Evolutionary conservation across 2,113 vertebrate genomes (phyloP).

Genomic region (Dascyllus trimaculatus): DNA sequence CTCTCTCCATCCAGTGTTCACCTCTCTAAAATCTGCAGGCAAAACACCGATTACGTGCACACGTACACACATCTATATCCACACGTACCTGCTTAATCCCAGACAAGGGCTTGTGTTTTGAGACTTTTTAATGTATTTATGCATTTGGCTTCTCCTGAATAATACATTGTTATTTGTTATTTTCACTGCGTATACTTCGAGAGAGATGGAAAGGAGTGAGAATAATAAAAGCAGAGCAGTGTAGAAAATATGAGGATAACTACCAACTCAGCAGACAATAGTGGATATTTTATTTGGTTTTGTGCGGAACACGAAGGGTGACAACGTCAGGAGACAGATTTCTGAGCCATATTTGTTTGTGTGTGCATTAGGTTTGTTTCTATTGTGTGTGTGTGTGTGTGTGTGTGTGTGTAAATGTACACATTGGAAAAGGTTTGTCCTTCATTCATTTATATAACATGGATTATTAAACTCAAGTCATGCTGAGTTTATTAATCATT

Average conservation of each 20-base stretch:
- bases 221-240: conserved; percentile 55
- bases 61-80: conserved; percentile 7
- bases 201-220: conserved; percentile 44
- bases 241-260: conserved; percentile 57
- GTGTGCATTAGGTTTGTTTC: conserved; percentile 10
- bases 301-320: conserved; percentile 22
- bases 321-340: conserved; percentile 30
- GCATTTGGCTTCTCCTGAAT: conserved; percentile 70
- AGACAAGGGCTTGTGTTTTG: conserved; percentile 57
- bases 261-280: conserved; percentile 51
- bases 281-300: conserved; percentile 53
- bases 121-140: conserved; percentile 75
- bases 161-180: conserved; percentile 72
- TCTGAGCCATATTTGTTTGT: conserved; percentile 27
- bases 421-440: neutral
- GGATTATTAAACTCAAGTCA: neutral
- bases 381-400: neutral
- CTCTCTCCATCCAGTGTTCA: conserved; percentile 30
- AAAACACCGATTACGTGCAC: conserved; percentile 39
- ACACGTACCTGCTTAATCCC: conserved; percentile 53
- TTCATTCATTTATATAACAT: neutral
- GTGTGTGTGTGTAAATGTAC: no score
- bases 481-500: neutral
- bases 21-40: conserved; percentile 43
- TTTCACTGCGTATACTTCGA: conserved; percentile 45